A percentile compares a stretch with the other conserved stretches of the same genome.
These are phyloP conservation scores for Caenorhabditis latens DNA, from an alignment of 1,140 invertebrate genomes.

Conservation along the genomic window DNA sequence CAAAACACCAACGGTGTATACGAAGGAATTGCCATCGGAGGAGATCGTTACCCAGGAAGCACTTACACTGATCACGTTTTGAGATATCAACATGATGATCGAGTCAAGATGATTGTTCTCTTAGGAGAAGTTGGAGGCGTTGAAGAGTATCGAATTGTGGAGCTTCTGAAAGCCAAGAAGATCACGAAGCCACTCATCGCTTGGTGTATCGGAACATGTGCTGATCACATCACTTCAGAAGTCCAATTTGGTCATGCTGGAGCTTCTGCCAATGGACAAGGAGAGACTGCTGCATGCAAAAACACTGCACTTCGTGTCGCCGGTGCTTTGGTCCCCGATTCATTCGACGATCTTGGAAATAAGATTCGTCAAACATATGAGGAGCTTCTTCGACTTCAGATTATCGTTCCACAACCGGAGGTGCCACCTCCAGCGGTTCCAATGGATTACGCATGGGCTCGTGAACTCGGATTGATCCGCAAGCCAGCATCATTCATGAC, in stretches of 20 bases:
- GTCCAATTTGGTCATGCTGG: conserved; percentile 99
- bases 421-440: conserved; percentile 96
- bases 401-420: conserved; percentile 89
- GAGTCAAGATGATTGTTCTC: conserved; percentile 49
- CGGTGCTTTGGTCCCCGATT: conserved; percentile 89
- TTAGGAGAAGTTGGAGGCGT: conserved; percentile 33
- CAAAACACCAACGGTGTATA: conserved; percentile 96
- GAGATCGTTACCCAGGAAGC: conserved; percentile 80
- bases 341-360: conserved; percentile 91
- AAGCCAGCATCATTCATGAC: conserved; percentile 99
- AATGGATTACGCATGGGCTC: conserved; percentile 99
- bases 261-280: conserved; percentile 93
- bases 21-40: conserved; percentile 75
- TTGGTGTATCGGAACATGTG: conserved; percentile 96
- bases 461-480: conserved; percentile 95
- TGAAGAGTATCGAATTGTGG: conserved; percentile 94
- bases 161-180: conserved; percentile 85
- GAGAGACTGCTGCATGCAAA: conserved; percentile 93
- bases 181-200: conserved; percentile 95
- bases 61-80: conserved; percentile 98
- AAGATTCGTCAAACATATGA: conserved; percentile 84
- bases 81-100: conserved; percentile 82
- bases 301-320: conserved; percentile 87
- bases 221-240: conserved; percentile 76
- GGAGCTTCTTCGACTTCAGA: conserved; percentile 86